Conservation (phyloP, 2,888 invertebrate species). For the Cephus sareptanus region DNA sequence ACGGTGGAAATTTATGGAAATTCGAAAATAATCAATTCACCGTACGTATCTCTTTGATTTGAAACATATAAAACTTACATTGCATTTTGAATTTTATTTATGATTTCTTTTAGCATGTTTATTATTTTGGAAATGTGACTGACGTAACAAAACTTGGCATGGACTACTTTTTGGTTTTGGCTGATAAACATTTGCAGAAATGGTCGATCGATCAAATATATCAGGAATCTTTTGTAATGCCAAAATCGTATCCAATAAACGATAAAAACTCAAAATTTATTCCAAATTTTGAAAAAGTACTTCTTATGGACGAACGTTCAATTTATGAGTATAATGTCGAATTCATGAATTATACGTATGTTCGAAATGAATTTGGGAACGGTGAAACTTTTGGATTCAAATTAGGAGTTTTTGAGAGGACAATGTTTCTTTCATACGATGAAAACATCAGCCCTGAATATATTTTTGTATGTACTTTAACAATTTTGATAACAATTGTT, state of each 20-base stretch:
- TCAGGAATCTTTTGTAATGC: conserved; percentile 16
- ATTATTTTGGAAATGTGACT: conserved; percentile 40
- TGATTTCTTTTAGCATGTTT: conserved; percentile 36
- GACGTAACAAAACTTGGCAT: conserved; percentile 33
- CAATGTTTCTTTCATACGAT: conserved; percentile 42
- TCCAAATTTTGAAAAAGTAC: conserved; percentile 25
- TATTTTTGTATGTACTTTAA: conserved; percentile 45
- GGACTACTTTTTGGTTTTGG: conserved; percentile 33
- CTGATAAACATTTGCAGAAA: conserved; percentile 27
- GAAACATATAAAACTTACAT: conserved; percentile 4
- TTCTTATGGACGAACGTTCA: conserved; percentile 23
- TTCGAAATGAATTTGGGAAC: conserved; percentile 8
- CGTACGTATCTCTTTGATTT: conserved; percentile 42
- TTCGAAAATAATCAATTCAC: conserved; percentile 51
- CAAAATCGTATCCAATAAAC: conserved; percentile 15
- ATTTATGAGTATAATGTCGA: conserved; percentile 27
- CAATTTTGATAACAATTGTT: background rate
- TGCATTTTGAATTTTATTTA: conserved; percentile 6
- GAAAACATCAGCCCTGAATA: conserved; percentile 38
- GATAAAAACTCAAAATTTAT: conserved; percentile 30
- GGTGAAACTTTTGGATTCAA: conserved; percentile 34
- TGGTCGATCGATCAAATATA: conserved; percentile 31
- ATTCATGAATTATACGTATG: conserved; percentile 8
- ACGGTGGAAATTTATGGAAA: conserved; percentile 65
- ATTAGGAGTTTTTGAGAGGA: conserved; percentile 41